Evolutionary conservation across 1,140 invertebrate species (phyloP).

Genomic region (Teleopsis dalmanni): DNA sequence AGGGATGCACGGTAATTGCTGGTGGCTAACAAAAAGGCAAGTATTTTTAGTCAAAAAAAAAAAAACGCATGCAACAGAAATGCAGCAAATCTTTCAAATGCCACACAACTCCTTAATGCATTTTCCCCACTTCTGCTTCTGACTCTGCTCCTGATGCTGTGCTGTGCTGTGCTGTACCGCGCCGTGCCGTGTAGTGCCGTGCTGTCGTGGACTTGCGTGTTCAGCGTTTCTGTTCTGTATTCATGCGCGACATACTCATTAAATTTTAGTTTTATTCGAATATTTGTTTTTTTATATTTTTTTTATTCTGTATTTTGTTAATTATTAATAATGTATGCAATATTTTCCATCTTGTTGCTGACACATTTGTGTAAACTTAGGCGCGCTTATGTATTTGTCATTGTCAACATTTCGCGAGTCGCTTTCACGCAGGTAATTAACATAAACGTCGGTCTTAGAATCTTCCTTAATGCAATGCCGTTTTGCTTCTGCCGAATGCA

Average conservation of each 20-base stretch:
- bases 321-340: neutral
- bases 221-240: neutral
- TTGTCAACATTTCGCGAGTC: conserved; percentile 37
- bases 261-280: neutral
- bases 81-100: too few relatives aligned
- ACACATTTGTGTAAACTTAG: conserved; percentile 4
- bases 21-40: neutral
- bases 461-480: too few relatives aligned
- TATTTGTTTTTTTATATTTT: neutral
- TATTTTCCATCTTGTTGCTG: neutral
- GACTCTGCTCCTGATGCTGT: too few relatives aligned
- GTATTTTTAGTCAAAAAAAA: conserved; percentile 4
- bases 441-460: too few relatives aligned
- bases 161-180: too few relatives aligned
- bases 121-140: too few relatives aligned
- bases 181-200: too few relatives aligned
- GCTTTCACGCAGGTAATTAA: conserved; percentile 44
- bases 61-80: too few relatives aligned
- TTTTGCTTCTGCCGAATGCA: too few relatives aligned
- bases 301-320: neutral
- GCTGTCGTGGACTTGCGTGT: conserved; percentile 4
- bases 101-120: too few relatives aligned
- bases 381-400: conserved; percentile 41
- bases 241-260: neutral
- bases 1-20: neutral